phyloP scores from a whole-genome alignment of 2,113 vertebrate species.

The Anhinga rufa region DNA sequence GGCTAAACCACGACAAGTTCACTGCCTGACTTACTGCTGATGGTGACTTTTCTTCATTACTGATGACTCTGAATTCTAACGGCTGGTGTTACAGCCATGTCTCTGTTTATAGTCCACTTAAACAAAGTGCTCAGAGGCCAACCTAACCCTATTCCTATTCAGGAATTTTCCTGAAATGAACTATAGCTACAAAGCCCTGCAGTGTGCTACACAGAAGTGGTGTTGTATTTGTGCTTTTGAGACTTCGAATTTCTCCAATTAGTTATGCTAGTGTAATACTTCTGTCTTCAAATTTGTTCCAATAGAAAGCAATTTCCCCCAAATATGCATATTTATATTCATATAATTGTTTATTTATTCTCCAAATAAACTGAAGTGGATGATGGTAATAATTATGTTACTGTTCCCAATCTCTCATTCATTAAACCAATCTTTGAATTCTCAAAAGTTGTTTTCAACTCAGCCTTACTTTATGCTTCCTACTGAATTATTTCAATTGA shows the following conservation, averaged over 20 bases:
- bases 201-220: conserved; percentile 14
- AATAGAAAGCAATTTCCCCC: neutral
- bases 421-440: conserved; percentile 11
- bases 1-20: no score
- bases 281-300: conserved; percentile 13
- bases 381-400: conserved; percentile 7
- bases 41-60: neutral
- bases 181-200: conserved; percentile 23
- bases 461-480: conserved; percentile 23
- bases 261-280: conserved; percentile 34
- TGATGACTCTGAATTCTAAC: neutral
- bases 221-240: neutral
- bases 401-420: neutral
- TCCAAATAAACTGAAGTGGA: conserved; percentile 15
- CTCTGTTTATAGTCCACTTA: conserved; percentile 28
- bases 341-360: conserved; percentile 44
- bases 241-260: conserved; percentile 1
- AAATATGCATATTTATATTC: conserved; percentile 28
- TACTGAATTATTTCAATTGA: conserved; percentile 41
- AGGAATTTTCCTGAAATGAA: conserved; percentile 35
- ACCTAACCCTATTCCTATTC: conserved; percentile 30
- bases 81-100: neutral
- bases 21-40: neutral
- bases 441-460: conserved; percentile 21
- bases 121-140: conserved; percentile 4